These are phyloP conservation scores for Sthenelais limicola DNA, from an alignment of 2,888 invertebrate species.

Conservation along the genomic window DNA sequence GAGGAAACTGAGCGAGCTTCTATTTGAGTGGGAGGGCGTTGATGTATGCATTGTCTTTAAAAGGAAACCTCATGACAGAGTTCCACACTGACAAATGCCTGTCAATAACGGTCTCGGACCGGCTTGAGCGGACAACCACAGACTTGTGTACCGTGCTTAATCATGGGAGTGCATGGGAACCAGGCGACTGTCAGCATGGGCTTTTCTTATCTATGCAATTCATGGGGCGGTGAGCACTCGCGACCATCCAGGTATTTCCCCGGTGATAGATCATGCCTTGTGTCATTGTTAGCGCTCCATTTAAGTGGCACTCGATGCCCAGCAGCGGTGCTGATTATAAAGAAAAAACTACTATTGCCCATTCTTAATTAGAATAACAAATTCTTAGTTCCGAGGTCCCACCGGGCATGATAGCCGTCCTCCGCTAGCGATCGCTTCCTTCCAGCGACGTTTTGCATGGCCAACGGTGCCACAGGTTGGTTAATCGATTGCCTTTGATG, in stretches of 20 bases:
- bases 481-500: too few relatives aligned
- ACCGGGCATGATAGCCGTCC: too few relatives aligned
- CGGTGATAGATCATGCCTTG: slow-evolving; percentile 36
- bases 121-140: neutral
- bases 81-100: too few relatives aligned
- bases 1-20: too few relatives aligned
- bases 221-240: slow-evolving; percentile 35
- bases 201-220: neutral
- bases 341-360: too few relatives aligned
- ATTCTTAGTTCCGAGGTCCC: slow-evolving; percentile 3
- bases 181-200: slow-evolving; percentile 10
- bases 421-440: too few relatives aligned
- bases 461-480: too few relatives aligned
- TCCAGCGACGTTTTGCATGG: too few relatives aligned
- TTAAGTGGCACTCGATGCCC: slow-evolving; percentile 32
- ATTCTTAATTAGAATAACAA: slow-evolving; percentile 38
- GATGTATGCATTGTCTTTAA: too few relatives aligned
- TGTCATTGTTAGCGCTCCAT: slow-evolving; percentile 37
- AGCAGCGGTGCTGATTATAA: slow-evolving; percentile 28
- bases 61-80: too few relatives aligned
- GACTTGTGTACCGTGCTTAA: slow-evolving; percentile 4
- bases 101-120: neutral
- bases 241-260: slow-evolving; percentile 20
- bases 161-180: slow-evolving; percentile 15
- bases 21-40: too few relatives aligned